phyloP scores from a whole-genome alignment of 1,140 invertebrate genomes.

The Philaenus spumarius region DNA sequence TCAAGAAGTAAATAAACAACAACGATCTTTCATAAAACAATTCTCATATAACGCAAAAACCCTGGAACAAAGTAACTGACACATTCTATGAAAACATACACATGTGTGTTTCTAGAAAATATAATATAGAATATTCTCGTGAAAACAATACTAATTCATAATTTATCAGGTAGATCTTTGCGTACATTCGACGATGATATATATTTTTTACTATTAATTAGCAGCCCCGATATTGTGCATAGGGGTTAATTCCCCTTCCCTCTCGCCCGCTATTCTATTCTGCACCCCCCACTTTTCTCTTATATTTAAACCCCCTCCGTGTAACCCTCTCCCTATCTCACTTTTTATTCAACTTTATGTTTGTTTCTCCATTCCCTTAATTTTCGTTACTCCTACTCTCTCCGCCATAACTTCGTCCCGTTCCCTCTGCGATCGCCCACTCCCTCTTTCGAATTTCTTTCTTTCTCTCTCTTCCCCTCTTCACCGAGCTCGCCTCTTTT shows the following conservation, averaged over 20 bases:
- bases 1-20: too few relatives aligned
- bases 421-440: not conserved
- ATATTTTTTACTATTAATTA: too few relatives aligned
- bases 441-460: not conserved
- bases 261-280: not conserved
- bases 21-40: too few relatives aligned
- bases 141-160: too few relatives aligned
- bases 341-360: not conserved
- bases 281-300: not conserved
- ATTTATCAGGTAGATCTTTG: too few relatives aligned
- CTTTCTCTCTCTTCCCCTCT: not conserved
- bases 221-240: too few relatives aligned
- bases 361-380: not conserved
- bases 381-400: not conserved
- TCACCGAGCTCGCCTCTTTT: not conserved
- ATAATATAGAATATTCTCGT: too few relatives aligned
- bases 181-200: too few relatives aligned
- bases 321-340: not conserved
- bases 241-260: not conserved
- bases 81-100: too few relatives aligned
- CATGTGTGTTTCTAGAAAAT: too few relatives aligned
- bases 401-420: not conserved
- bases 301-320: not conserved
- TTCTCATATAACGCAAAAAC: too few relatives aligned
- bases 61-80: too few relatives aligned